Evolutionary conservation across 1,140 invertebrate genomes (phyloP), one percentile per base, ranked within the genome.

Genomic region (Holotrichia oblita): DNA sequence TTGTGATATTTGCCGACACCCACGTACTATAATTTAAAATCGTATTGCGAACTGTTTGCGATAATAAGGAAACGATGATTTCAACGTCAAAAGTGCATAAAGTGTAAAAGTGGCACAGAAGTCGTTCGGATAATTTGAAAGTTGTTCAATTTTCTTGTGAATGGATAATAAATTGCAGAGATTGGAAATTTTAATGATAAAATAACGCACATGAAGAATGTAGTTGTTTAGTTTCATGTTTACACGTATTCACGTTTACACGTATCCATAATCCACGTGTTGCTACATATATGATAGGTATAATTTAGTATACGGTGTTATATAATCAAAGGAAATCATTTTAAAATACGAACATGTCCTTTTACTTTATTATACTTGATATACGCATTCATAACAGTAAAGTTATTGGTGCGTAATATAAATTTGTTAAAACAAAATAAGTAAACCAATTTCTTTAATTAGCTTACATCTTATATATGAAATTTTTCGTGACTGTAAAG

Each of bases 41-140:
- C 20, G 61, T 69, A 9, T 20, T 24, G 61, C 61, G n/a, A 22
- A 6, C 61, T 2, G 22, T 24, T 69, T 69, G 61, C 61, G 20
- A 22, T 69, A 69, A 69, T 69, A 69, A 69, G 61, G 61, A 69
- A 69, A 69, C 61, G 20, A 69, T 69, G 61, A 69, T 69, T 69
- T 24, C 22, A 69, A 69, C 20, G 59, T 64, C 59, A 64, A 64
- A 64, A 24, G 59, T 9, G 1, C 59, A 64, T 64, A 64, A 64
- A 64, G 20, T 69, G 17, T 14, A 69, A 69, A 69, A 69, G 61
- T 69, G 61, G 61, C 20, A 24, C 61, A 27, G 61, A 24, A 69
- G 61, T 69, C 6, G 20, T 69, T 69, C 20, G 22, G 61, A 69
- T 27, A 69, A 24, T 69, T 69, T 24, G 61, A 69, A 24, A 69